Conservation (phyloP, 1,140 invertebrate genomes). For the Aphidius ervi region DNA sequence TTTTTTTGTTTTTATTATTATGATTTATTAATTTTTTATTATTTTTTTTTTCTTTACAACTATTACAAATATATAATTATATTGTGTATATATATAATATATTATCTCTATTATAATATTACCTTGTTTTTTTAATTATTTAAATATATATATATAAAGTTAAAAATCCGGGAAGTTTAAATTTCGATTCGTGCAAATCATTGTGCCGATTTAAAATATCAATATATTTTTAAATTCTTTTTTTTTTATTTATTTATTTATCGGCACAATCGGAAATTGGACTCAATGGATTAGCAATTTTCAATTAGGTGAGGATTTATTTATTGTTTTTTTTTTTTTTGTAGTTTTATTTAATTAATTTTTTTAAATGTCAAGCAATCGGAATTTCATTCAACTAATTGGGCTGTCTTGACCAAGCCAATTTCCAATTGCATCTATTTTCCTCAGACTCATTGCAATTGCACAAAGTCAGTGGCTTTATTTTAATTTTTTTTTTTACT, state of each 20-base stretch:
- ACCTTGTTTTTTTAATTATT: slow-evolving; percentile 27
- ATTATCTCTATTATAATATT: slow-evolving; percentile 25
- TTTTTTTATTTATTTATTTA: background rate
- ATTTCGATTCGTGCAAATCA: slow-evolving; percentile 11
- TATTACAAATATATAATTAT: slow-evolving; percentile 43
- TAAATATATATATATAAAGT: slow-evolving; percentile 34
- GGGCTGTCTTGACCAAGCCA: background rate
- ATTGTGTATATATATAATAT: slow-evolving; percentile 34
- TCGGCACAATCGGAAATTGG: too few species aligned
- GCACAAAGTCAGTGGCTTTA: slow-evolving; percentile 3
- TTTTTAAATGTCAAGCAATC: too few species aligned
- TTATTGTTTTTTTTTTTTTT: too few species aligned
- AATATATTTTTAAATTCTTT: background rate
- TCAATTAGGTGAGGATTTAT: too few species aligned
- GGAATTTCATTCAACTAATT: too few species aligned
- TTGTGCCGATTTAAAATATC: slow-evolving; percentile 1
- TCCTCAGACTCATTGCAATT: background rate
- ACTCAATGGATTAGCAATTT: too few species aligned
- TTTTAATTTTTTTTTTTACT: too few species aligned
- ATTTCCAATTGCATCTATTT: slow-evolving; percentile 2
- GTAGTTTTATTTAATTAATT: too few species aligned
- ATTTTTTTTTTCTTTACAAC: slow-evolving; percentile 31
- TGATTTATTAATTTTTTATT: slow-evolving; percentile 1
- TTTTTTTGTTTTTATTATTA: slow-evolving; percentile 2
- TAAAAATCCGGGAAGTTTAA: slow-evolving; percentile 41